phyloP scores from a whole-genome alignment of 2,113 vertebrate genomes.

The Egretta garzetta region DNA sequence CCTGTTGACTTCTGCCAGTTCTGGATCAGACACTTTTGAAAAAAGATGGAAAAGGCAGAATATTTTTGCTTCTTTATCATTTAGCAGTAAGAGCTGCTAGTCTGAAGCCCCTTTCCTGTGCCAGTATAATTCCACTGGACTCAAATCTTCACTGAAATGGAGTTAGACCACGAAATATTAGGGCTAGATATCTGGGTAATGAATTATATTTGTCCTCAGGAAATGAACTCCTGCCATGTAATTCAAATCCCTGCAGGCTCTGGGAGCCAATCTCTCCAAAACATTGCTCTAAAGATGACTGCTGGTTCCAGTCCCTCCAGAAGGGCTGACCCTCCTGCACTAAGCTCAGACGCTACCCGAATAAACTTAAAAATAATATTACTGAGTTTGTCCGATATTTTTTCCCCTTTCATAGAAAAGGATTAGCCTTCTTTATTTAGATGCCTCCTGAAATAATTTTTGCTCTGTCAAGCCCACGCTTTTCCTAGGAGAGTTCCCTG shows the following conservation, averaged over 20 bases:
- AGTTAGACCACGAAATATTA: background rate
- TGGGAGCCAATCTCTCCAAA: background rate
- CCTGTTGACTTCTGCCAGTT: background rate
- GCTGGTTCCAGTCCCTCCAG: background rate
- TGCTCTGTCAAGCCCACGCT: background rate
- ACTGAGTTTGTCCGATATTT: background rate
- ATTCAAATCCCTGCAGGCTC: background rate
- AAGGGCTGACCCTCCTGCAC: background rate
- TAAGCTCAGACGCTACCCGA: rapidly evolving
- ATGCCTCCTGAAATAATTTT: background rate
- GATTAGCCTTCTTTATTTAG: background rate
- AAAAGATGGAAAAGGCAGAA: background rate
- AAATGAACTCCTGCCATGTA: background rate
- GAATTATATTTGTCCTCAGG: background rate
- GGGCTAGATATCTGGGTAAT: background rate
- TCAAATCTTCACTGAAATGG: background rate
- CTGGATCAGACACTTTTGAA: background rate
- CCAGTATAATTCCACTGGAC: background rate
- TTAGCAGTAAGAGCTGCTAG: background rate
- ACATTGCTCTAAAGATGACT: background rate
- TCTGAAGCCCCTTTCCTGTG: background rate
- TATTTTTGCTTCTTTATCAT: background rate
- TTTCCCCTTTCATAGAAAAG: background rate
- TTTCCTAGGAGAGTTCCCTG: background rate
- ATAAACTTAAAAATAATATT: background rate